Evolutionary conservation across 2,888 invertebrate species (phyloP).

Genomic region (Halictus ligatus): DNA sequence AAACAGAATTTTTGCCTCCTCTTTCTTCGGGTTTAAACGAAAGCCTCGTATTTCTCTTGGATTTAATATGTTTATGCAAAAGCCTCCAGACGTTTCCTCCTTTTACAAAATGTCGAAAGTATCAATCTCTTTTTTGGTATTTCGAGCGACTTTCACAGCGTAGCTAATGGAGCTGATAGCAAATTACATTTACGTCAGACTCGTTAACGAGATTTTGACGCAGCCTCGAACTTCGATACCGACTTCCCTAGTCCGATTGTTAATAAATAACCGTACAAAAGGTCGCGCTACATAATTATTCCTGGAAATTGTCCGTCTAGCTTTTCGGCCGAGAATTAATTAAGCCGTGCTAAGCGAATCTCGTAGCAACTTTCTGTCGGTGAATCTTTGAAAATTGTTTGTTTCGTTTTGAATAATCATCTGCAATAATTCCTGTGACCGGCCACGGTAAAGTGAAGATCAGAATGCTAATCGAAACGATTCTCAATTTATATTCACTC

Average conservation of each 20-base stretch:
- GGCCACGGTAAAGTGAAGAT: too few relatives aligned
- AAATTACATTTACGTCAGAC: conserved; percentile 65
- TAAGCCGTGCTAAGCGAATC: background rate
- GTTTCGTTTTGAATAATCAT: background rate
- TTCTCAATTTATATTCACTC: too few relatives aligned
- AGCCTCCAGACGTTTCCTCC: background rate
- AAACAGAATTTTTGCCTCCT: background rate
- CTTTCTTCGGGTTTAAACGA: background rate
- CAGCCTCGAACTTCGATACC: conserved; percentile 58
- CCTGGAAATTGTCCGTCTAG: too few relatives aligned
- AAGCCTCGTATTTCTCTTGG: background rate
- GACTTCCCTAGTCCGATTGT: conserved; percentile 40
- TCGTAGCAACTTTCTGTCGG: background rate
- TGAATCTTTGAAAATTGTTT: background rate
- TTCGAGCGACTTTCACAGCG: conserved; percentile 62
- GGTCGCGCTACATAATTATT: background rate
- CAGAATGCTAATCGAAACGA: too few relatives aligned
- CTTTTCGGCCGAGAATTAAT: background rate
- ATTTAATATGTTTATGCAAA: background rate
- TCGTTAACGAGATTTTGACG: conserved; percentile 72
- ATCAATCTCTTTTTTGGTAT: conserved; percentile 25
- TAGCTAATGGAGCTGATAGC: background rate
- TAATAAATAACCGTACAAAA: conserved; percentile 50
- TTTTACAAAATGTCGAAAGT: background rate
- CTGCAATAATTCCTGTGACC: too few relatives aligned